phyloP scores from a whole-genome alignment of 2,113 vertebrate species.

The Anguilla japonica region DNA sequence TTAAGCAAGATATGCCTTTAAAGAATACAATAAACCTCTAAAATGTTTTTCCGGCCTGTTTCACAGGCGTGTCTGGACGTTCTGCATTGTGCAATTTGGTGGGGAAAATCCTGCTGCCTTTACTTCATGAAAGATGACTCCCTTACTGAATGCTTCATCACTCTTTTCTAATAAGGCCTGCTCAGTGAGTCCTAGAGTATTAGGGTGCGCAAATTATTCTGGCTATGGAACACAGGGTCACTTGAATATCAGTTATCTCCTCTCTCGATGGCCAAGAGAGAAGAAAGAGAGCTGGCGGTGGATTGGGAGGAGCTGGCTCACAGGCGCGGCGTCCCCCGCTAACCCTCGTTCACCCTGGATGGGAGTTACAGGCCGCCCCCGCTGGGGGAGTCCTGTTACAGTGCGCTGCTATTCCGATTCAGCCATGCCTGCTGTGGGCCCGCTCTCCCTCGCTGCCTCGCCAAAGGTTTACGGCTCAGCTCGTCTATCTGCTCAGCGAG shows the following conservation, averaged over 20 bases:
- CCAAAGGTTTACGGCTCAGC: not conserved
- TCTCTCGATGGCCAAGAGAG: not conserved
- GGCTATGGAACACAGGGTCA: not conserved
- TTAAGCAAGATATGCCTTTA: not conserved
- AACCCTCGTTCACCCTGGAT: not conserved
- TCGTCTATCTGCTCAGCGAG: not conserved
- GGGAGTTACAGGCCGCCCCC: not conserved
- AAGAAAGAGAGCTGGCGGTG: not conserved
- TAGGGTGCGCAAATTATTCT: not conserved
- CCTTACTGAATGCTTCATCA: not conserved
- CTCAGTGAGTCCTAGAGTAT: not conserved
- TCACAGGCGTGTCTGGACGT: not conserved
- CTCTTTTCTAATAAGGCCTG: not conserved
- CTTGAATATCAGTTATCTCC: not conserved
- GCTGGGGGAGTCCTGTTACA: not conserved
- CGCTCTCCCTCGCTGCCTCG: not conserved
- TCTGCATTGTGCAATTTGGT: not conserved
- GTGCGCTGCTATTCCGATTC: not conserved
- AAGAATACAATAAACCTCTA: not conserved
- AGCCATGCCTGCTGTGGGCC: not conserved
- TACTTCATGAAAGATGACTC: not conserved
- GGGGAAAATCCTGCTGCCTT: not conserved
- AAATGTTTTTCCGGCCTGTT: too few species aligned
- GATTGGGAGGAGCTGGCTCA: not conserved
- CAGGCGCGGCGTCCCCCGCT: not conserved